Percentiles rank a stretch among this genome's conserved stretches.
phyloP scores from a whole-genome alignment of 2,797 vertebrate species.

The Melanotaenia parkinsoni region DNA sequence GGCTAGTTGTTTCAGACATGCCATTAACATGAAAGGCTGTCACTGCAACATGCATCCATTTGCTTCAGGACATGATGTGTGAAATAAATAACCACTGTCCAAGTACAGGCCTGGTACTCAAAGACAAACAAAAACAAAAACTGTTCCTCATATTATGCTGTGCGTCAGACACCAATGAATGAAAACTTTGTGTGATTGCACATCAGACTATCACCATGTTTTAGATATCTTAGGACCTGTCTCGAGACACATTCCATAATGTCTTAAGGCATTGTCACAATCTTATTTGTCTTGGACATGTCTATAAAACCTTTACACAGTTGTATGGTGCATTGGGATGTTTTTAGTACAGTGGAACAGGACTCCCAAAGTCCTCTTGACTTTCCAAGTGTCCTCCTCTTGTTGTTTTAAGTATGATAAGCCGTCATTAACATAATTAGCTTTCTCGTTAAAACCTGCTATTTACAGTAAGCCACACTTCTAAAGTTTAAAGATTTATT shows the following conservation, averaged over 20 bases:
- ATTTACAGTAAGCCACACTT: too few relatives aligned
- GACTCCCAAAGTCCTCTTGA: not conserved
- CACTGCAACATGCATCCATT: slow-evolving; percentile 9
- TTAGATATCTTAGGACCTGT: not conserved
- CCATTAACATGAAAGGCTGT: slow-evolving; percentile 18
- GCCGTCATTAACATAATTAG: too few relatives aligned
- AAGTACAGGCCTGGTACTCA: slow-evolving; percentile 13
- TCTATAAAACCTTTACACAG: not conserved
- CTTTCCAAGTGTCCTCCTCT: not conserved
- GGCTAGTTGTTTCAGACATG: not conserved
- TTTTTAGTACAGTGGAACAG: not conserved
- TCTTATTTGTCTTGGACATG: not conserved
- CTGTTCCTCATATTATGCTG: not conserved
- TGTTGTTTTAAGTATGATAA: too few relatives aligned
- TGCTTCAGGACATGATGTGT: not conserved
- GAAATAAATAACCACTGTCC: slow-evolving; percentile 24
- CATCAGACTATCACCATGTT: not conserved
- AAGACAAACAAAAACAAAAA: not conserved
- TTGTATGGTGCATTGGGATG: not conserved
- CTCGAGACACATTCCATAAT: not conserved
- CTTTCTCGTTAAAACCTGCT: too few relatives aligned
- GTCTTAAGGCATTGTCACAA: not conserved
- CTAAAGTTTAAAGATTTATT: too few relatives aligned
- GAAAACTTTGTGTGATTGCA: slow-evolving; percentile 19
- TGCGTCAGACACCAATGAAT: slow-evolving; percentile 21